Percentiles rank a stretch among this genome's conserved stretches.
These are phyloP conservation scores for Tipula lateralis DNA, from an alignment of 2,888 invertebrate species.

Conservation along the genomic window DNA sequence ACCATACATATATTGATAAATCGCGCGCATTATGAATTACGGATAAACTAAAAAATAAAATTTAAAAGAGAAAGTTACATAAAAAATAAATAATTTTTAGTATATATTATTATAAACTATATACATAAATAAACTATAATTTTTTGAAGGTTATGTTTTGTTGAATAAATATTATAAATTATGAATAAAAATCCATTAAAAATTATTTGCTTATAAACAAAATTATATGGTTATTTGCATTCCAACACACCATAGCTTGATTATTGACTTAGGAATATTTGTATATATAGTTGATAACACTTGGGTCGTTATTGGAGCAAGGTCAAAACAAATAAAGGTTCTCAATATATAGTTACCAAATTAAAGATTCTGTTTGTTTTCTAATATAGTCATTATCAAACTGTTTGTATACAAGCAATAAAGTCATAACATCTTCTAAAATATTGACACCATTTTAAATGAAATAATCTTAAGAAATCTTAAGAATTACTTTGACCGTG, in stretches of 20 bases:
- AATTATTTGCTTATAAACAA: not conserved
- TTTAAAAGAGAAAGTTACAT: not conserved
- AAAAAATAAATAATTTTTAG: not conserved
- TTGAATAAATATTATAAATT: not conserved
- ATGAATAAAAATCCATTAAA: not conserved
- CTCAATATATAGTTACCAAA: not conserved
- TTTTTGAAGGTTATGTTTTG: constrained; percentile 1
- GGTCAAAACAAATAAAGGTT: not conserved
- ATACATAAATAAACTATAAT: not conserved
- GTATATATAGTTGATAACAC: not conserved
- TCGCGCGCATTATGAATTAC: not conserved
- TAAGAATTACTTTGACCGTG: no score
- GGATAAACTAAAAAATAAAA: not conserved
- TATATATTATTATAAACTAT: not conserved
- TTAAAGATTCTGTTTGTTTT: no score
- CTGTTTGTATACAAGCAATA: no score
- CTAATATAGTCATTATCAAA: no score
- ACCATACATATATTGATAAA: not conserved
- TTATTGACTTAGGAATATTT: constrained; percentile 4
- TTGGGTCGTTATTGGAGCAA: not conserved
- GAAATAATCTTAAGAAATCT: no score
- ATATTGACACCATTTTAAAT: no score
- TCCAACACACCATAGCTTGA: not conserved
- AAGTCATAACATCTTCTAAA: no score
- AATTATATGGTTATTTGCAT: not conserved